Conservation (phyloP, 2,888 invertebrate genomes). For the Holacanthella duospinosa region DNA sequence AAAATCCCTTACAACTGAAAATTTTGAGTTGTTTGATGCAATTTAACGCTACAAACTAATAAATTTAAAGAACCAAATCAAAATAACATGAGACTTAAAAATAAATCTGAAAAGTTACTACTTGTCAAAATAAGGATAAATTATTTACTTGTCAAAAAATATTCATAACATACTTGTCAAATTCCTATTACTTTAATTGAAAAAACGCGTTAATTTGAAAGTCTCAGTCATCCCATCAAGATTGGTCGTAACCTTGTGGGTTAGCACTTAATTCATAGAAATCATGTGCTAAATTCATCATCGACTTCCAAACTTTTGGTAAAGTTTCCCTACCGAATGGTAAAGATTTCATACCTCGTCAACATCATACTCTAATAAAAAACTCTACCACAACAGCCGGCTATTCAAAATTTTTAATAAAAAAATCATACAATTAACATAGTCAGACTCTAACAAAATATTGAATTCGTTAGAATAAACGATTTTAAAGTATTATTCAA, state of each 20-base stretch:
- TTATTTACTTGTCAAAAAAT: too few relatives aligned
- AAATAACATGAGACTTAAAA: too few relatives aligned
- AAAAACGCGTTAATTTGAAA: constrained; percentile 13
- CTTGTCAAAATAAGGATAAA: too few relatives aligned
- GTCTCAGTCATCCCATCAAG: constrained; percentile 27
- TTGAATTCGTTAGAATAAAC: not conserved
- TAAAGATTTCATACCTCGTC: constrained; percentile 6
- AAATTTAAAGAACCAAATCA: too few relatives aligned
- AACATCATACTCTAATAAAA: not conserved
- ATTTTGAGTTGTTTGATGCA: too few relatives aligned
- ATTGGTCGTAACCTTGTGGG: constrained; percentile 25
- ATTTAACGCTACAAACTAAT: too few relatives aligned
- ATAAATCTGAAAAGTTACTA: too few relatives aligned
- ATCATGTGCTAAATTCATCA: constrained; percentile 28
- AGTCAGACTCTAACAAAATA: too few relatives aligned
- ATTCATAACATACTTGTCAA: too few relatives aligned
- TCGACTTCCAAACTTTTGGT: constrained; percentile 27
- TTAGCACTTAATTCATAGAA: constrained; percentile 33
- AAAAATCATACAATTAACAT: too few relatives aligned
- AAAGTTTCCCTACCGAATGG: constrained; percentile 35
- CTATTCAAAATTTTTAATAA: not conserved
- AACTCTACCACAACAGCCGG: not conserved
- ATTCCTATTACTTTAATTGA: too few relatives aligned
- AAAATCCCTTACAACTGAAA: too few relatives aligned
- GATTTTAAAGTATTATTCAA: not conserved